Evolutionary conservation across 1,140 invertebrate genomes (phyloP).

Genomic region (Pomacea maculata): DNA sequence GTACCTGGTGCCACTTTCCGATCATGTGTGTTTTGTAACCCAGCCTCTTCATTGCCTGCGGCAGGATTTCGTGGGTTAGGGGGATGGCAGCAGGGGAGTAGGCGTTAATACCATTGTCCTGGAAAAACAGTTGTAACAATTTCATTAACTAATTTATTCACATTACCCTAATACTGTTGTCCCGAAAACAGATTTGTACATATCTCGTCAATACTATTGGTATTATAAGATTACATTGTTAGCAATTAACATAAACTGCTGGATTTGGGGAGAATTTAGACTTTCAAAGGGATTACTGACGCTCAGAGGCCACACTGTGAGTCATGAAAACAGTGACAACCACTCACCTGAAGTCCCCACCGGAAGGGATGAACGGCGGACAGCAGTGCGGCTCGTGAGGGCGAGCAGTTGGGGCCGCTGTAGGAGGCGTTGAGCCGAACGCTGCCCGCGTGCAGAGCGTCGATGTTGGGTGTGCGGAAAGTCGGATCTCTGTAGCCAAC

Average conservation of each 20-base stretch:
- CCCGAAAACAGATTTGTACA: too few relatives aligned
- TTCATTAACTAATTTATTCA: too few relatives aligned
- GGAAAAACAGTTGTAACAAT: too few relatives aligned
- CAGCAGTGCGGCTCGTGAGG: slow-evolving; percentile 10
- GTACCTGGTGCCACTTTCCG: slow-evolving; percentile 44
- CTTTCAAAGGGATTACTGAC: too few relatives aligned
- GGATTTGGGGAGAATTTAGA: too few relatives aligned
- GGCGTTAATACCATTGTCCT: slow-evolving; percentile 2
- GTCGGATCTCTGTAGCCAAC: slow-evolving; percentile 6
- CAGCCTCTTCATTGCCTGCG: slow-evolving; percentile 31
- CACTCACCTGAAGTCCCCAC: slow-evolving; percentile 6
- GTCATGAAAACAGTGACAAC: neutral
- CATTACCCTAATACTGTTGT: too few relatives aligned
- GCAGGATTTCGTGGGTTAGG: slow-evolving; percentile 39
- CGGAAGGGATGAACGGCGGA: slow-evolving; percentile 7
- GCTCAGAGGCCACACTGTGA: too few relatives aligned
- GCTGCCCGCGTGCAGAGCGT: neutral
- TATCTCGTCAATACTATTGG: too few relatives aligned
- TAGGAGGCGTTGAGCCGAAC: slow-evolving; percentile 3
- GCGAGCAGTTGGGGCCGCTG: slow-evolving; percentile 14
- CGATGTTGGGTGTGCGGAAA: slow-evolving; percentile 15
- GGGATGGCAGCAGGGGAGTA: slow-evolving; percentile 30
- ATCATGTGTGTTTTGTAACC: slow-evolving; percentile 51
- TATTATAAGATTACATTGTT: too few relatives aligned
- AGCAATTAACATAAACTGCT: too few relatives aligned